Evolutionary conservation across 2,113 vertebrate species (phyloP), one percentile per base, ranked within the genome.

Genomic region (Delphinapterus leucas): DNA sequence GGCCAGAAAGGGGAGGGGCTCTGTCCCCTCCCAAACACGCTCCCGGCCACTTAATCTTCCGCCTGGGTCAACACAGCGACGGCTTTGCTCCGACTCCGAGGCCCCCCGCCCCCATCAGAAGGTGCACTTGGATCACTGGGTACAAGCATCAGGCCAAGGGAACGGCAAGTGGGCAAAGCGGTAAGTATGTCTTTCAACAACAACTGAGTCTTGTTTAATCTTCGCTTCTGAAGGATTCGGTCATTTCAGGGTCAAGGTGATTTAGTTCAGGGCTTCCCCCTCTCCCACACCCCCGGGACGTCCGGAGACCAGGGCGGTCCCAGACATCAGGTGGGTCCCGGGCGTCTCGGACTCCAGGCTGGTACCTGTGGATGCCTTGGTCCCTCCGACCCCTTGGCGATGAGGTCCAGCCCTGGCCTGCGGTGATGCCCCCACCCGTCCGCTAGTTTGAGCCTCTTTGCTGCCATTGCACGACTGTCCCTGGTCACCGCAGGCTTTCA

Each of bases 41-140:
- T 63, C 36, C 61, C 9, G 25, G 5, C 38, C 11, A 20, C 74
- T 58, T 36, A 11, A 36, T 58, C 85, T 55, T 81, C 68, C 2
- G 0, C 33, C 21, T 0, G 0, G 65, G 55, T 47, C 11, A 38
- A 5, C 0, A 1, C 26, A 3, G 23, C 2, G 0, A 9, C 0
- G 15, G 68, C 0, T 38, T 28, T 2, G 15, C 76, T 89, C 21
- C 3, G 26, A 15, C 5, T 0, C n/a, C 0, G 12, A n/a, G 55
- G 1, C 18, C 10, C 6, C 23, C 53, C 53, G 5, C 53, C 53
- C 41, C 61, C 5, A 11, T 12, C 79, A 26, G n/a, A 31, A 58
- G 4, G 2, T 2, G 15, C 2, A 1, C 1, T 3, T 0, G 1
- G 49, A 8, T 85, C 55, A 0, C 11, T 1, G 11, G 55, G 5